Evolutionary conservation across 2,888 invertebrate genomes (phyloP).

Genomic region (Ischnura elegans): DNA sequence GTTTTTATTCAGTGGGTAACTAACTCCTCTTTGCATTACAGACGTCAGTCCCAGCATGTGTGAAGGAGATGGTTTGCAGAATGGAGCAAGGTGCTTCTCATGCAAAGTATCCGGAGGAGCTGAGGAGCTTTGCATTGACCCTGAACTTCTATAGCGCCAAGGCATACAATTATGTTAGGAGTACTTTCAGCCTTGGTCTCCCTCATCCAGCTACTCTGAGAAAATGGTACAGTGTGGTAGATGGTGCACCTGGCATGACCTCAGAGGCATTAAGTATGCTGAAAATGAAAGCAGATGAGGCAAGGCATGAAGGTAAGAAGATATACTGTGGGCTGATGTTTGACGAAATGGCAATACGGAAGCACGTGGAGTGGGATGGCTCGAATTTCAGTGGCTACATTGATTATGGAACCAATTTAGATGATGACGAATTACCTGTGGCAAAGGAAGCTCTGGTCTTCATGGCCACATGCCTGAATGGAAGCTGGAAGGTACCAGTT

Average conservation of each 20-base stretch:
- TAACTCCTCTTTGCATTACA: background rate
- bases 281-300: constrained; percentile 69
- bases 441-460: too few relatives aligned
- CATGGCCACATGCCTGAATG: too few relatives aligned
- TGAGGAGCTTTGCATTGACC: constrained; percentile 66
- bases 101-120: constrained; percentile 36
- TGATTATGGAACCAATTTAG: constrained; percentile 72
- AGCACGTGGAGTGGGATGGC: constrained; percentile 71
- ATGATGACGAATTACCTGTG: too few relatives aligned
- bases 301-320: constrained; percentile 68
- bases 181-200: constrained; percentile 64
- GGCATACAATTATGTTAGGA: constrained; percentile 68
- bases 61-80: background rate
- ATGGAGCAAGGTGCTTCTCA: constrained; percentile 15
- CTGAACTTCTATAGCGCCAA: constrained; percentile 67
- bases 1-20: background rate
- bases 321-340: constrained; percentile 73
- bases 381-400: constrained; percentile 72
- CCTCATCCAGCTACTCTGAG: constrained; percentile 66
- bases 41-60: background rate
- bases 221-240: constrained; percentile 67
- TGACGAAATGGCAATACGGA: constrained; percentile 74
- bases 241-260: constrained; percentile 68
- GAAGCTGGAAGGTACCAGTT: too few relatives aligned
- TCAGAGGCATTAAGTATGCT: constrained; percentile 63